Base-by-base conservation (phyloP, 2,113 vertebrate genomes). In the Campylomormyrus numenius region DNA sequence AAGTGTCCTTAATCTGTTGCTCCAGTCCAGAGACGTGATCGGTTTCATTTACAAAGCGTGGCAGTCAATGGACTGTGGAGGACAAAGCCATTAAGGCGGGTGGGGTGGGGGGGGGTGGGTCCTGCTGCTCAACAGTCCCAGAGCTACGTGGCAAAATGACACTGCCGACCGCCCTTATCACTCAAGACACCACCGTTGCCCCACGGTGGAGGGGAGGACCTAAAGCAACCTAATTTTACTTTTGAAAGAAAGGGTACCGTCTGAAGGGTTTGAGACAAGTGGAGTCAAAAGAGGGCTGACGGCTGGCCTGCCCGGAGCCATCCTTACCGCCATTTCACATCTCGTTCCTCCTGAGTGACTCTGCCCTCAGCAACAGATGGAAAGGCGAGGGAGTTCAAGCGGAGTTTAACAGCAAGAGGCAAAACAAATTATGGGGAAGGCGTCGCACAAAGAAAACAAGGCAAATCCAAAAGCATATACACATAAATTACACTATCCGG, bases 1-100 rank as follows among this genome's bases (percentile, higher is more conserved):
- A 46, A 88, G 85, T 4, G 46, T 45, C 84, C 46, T 48, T 85
- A 89, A 92, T 91, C 87, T 90, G 89, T 80, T 88, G 89, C 85
- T 24, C 53, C 46, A 24, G 15, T 89, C 90, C 49, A 46, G 13
- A 77, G 35, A 21, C 1, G 13, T 87, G 77, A 92, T 93, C 91
- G 83, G 88, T 80, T 93, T 86, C 83, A 91, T 92, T 94, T 92
- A 74, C 17, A 2, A 74, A 89, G 84, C 70, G 90, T 39, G 90
- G 89, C n/a, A 24, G 53, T 35, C 85, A 91, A 89, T 90, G 39
- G 89, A 48, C 77, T 42, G 53, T 58, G 80, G 77, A 85, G 80
- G 52, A 89, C 89, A 56, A 90, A 90, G 66, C 42, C 80, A 27
- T 89, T 58, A 58, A 24, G 5, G 50, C 19, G 19, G 87, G 17